Evolutionary conservation across 2,888 invertebrate species (phyloP).

Genomic region (Apamea sordens): DNA sequence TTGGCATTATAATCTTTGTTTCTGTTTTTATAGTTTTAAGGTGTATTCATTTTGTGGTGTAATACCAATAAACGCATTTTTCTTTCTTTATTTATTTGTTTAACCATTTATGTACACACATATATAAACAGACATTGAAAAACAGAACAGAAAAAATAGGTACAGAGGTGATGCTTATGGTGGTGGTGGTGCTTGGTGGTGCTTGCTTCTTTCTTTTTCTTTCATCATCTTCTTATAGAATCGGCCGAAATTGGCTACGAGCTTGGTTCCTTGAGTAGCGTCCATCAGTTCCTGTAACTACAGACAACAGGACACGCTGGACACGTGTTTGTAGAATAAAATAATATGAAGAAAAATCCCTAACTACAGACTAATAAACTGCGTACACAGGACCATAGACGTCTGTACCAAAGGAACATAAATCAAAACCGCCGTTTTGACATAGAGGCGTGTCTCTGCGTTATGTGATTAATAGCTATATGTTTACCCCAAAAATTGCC

Average conservation of each 20-base stretch:
- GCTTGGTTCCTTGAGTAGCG: background rate
- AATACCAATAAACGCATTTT: too few species aligned
- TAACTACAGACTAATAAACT: slow-evolving; percentile 5
- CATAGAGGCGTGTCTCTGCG: slow-evolving; percentile 40
- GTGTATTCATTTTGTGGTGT: too few species aligned
- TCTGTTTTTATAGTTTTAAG: too few species aligned
- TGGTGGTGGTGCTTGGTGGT: too few species aligned
- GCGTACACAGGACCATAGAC: slow-evolving; percentile 10
- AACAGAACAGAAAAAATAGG: too few species aligned
- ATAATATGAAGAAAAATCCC: background rate
- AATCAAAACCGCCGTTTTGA: slow-evolving; percentile 51
- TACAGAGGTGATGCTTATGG: too few species aligned
- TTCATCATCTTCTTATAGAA: background rate
- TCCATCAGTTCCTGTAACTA: background rate
- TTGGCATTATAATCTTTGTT: too few species aligned
- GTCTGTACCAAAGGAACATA: slow-evolving; percentile 29
- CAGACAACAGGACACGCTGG: background rate
- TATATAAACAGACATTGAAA: too few species aligned
- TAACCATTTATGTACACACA: too few species aligned
- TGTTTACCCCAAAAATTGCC: slow-evolving; percentile 49
- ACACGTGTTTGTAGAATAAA: background rate
- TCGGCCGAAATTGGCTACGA: background rate
- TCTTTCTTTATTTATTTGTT: too few species aligned
- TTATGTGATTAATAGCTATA: slow-evolving; percentile 52
- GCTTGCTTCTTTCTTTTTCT: too few species aligned